These are phyloP conservation scores for Sebastolobus altivelis DNA, from an alignment of 2,797 vertebrate genomes.

Conservation along the genomic window DNA sequence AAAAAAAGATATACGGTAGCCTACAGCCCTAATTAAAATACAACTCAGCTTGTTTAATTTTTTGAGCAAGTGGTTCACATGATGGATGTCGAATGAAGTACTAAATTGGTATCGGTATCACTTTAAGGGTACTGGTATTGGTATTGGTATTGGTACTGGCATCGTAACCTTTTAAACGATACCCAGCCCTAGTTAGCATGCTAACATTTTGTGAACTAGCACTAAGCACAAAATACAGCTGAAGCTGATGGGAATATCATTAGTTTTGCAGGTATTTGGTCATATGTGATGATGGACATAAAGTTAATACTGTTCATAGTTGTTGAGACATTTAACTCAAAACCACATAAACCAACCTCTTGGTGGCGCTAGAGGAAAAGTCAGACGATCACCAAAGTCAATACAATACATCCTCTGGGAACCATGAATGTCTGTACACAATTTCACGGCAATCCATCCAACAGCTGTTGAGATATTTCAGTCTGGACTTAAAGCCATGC, in stretches of 20 bases:
- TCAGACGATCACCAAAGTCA: background rate
- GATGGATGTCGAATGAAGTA: too few species aligned
- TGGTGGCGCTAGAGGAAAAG: background rate
- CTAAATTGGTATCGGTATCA: background rate
- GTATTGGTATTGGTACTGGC: background rate
- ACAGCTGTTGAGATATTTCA: background rate
- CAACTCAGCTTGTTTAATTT: too few species aligned
- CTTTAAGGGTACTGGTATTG: background rate
- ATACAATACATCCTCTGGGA: background rate
- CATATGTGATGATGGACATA: background rate
- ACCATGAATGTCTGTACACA: background rate
- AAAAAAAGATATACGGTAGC: background rate
- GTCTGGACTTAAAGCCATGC: background rate
- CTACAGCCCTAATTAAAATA: background rate
- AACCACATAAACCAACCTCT: background rate
- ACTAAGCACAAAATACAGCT: background rate
- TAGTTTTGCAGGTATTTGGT: background rate
- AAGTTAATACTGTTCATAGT: constrained; percentile 2
- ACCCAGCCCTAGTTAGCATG: background rate
- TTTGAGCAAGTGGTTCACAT: too few species aligned
- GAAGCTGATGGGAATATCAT: background rate
- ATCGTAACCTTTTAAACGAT: background rate
- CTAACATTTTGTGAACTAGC: background rate
- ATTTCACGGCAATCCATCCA: background rate
- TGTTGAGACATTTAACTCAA: background rate